Conservation (phyloP, 2,888 invertebrate genomes). For the Brachyptera risi region DNA sequence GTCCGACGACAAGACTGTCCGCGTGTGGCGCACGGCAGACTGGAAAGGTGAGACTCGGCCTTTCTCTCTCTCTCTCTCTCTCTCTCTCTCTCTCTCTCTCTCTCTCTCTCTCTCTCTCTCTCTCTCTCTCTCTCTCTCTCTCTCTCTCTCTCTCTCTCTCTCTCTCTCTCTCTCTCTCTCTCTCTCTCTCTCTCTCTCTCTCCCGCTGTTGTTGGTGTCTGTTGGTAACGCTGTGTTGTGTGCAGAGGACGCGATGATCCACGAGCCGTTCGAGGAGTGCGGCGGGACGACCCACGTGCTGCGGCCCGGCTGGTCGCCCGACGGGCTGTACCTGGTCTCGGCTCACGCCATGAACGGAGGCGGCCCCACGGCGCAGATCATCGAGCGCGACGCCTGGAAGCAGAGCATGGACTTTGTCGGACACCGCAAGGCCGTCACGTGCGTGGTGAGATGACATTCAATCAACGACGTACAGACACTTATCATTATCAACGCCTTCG, state of each 20-base stretch:
- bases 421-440: constrained; percentile 94
- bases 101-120: no score
- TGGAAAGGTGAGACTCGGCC: constrained; percentile 92
- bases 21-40: constrained; percentile 93
- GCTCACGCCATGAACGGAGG: constrained; percentile 99
- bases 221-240: background rate
- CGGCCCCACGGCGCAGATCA: constrained; percentile 95
- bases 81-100: no score
- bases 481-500: no score
- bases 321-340: constrained; percentile 93
- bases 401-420: constrained; percentile 97
- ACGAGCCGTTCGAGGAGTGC: constrained; percentile 38
- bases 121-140: no score
- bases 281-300: constrained; percentile 88
- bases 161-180: no score
- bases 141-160: no score
- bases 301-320: constrained; percentile 94
- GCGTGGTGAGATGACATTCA: constrained; percentile 62
- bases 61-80: no score
- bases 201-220: no score
- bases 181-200: no score
- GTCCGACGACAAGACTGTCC: constrained; percentile 89
- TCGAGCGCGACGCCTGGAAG: constrained; percentile 85
- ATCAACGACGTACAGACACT: no score
- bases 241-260: constrained; percentile 5